Conservation (phyloP, 2,888 invertebrate genomes). For the Idaea biselata region DNA sequence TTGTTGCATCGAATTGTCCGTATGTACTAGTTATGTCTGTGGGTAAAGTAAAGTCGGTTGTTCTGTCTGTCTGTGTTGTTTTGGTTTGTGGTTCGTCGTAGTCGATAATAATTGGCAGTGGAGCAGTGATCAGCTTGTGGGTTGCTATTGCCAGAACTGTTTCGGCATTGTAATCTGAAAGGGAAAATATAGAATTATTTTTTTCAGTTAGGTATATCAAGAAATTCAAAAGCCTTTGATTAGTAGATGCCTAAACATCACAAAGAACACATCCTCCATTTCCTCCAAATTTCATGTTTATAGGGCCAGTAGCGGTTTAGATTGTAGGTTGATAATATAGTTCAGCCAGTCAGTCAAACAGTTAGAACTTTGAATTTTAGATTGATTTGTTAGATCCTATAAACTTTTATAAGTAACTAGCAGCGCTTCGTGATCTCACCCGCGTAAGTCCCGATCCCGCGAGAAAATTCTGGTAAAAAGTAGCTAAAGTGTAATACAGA, state of each 20-base stretch:
- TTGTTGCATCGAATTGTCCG: slow-evolving; percentile 21
- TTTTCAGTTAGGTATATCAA: neutral
- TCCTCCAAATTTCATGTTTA: no score
- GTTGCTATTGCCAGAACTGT: slow-evolving; percentile 73
- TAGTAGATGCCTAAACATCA: no score
- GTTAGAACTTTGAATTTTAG: no score
- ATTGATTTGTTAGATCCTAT: no score
- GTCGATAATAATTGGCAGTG: slow-evolving; percentile 59
- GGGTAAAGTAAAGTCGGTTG: slow-evolving; percentile 53
- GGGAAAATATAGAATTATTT: neutral
- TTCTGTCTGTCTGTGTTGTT: slow-evolving; percentile 57
- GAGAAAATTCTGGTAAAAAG: no score
- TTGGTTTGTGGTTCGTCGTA: slow-evolving; percentile 55
- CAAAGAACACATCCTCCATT: no score
- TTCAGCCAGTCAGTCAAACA: neutral
- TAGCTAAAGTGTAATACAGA: no score
- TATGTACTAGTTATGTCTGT: slow-evolving; percentile 29
- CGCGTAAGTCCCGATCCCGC: no score
- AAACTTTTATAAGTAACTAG: no score
- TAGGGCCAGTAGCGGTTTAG: no score
- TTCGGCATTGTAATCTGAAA: slow-evolving; percentile 62
- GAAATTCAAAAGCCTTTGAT: neutral
- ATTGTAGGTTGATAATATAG: no score
- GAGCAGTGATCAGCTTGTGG: slow-evolving; percentile 70
- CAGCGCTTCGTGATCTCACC: no score